phyloP scores from a whole-genome alignment of 2,888 invertebrate species.

The Macropis europaea region DNA sequence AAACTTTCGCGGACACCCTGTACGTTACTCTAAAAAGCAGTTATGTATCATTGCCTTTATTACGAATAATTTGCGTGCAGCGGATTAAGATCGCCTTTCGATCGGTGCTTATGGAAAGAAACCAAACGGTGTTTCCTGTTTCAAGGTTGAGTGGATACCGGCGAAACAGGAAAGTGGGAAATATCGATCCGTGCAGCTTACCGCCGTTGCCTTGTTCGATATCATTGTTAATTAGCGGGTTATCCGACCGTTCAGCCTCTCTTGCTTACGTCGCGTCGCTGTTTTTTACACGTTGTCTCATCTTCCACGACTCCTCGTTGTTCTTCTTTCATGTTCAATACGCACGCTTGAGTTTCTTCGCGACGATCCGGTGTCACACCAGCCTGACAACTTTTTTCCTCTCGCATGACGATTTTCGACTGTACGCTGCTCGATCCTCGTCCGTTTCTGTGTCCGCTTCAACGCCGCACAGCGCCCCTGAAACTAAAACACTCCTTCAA shows the following conservation, averaged over 20 bases:
- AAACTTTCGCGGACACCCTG: too few species aligned
- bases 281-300: not conserved
- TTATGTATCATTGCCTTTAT: too few species aligned
- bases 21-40: too few species aligned
- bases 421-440: not conserved
- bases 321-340: slow-evolving; percentile 17
- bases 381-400: slow-evolving; percentile 43
- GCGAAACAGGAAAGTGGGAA: slow-evolving; percentile 6
- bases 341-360: slow-evolving; percentile 31
- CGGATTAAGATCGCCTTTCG: too few species aligned
- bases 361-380: slow-evolving; percentile 38
- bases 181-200: slow-evolving; percentile 20
- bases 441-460: not conserved
- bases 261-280: not conserved
- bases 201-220: slow-evolving; percentile 26
- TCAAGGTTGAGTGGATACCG: not conserved
- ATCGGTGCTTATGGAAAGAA: not conserved
- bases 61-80: too few species aligned
- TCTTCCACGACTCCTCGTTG: not conserved
- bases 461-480: not conserved
- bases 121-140: not conserved
- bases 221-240: slow-evolving; percentile 43
- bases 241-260: slow-evolving; percentile 9
- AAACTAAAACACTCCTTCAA: not conserved
- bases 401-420: slow-evolving; percentile 33